Base-by-base conservation (phyloP, 2,113 vertebrate genomes). In the Aptenodytes forsteri region DNA sequence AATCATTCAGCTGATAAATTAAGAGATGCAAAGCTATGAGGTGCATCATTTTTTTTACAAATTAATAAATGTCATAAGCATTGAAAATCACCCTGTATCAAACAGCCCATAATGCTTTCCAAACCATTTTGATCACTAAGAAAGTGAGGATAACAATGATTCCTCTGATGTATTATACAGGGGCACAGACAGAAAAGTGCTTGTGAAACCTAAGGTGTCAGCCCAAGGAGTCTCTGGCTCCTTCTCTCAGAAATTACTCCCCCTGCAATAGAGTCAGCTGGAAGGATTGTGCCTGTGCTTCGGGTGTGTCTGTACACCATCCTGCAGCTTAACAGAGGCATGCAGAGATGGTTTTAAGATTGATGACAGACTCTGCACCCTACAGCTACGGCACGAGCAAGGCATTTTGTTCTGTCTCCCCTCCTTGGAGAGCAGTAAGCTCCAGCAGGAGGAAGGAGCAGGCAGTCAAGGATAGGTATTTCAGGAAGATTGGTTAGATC, bases 41-140 rank as follows among this genome's bases (percentile, higher is more conserved):
- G 79, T 66, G 62, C 58, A 93, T 94, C 90, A 96, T 94, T 97
- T 97, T 59, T 93, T 96, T 94, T 92, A 93, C 75, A 97, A 97
- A 97, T 98, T 97, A 97, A 90, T 81, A 93, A 77, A 89, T 67
- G 80, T 80, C 92, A 91, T 69, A 95, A 87, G 30, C 58, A 88
- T 30, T 85, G 80, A 95, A 97, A 97, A 97, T 94, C 58, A 97
- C 52, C 58, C 65, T 62, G 50, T 67, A 82, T 87, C 86, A 92
- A 97, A 85, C 38, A 83, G 56, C 7, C 42, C 23, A 20, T 87
- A 89, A 44, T 85, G 76, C 26, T 91, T 95, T 91, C 73, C 78
- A 96, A 92, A 84, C 59, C 70, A 50, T 62, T 94, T 87, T 73
- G 58, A 79, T 95, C n/a, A 73, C 54, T 65, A 83, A 46, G 91